These are phyloP conservation scores for Orbicella faveolata DNA, from an alignment of 64 coral and sea anemone species.

Conservation along the genomic window DNA sequence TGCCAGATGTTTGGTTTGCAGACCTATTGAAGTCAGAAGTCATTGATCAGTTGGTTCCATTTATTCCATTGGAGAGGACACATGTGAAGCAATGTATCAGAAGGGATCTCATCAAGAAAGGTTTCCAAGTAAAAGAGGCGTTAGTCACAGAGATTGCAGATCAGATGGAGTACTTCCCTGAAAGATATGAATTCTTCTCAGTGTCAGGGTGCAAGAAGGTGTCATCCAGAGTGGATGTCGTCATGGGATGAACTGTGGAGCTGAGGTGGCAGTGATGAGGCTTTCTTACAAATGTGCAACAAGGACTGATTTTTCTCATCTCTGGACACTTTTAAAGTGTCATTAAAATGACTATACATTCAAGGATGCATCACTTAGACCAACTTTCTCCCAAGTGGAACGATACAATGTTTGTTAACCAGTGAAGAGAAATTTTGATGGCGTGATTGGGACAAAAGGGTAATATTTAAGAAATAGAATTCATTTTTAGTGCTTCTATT, in stretches of 20 bases:
- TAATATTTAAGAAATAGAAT: too few relatives aligned
- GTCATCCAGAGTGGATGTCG: constrained; percentile 86
- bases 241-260: constrained; percentile 41
- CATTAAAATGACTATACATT: background rate
- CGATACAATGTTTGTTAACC: too few relatives aligned
- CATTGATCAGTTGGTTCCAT: constrained; percentile 80
- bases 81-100: constrained; percentile 86
- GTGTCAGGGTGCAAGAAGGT: constrained; percentile 90
- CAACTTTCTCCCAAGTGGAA: too few relatives aligned
- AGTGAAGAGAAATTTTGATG: too few relatives aligned
- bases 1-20: constrained; percentile 58
- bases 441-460: too few relatives aligned
- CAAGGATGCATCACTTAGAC: too few relatives aligned
- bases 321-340: background rate
- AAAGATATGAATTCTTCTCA: constrained; percentile 67
- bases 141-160: constrained; percentile 64
- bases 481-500: too few relatives aligned
- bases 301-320: background rate
- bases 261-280: background rate
- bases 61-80: constrained; percentile 75
- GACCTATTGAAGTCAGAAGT: constrained; percentile 72
- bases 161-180: constrained; percentile 80
- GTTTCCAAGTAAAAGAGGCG: constrained; percentile 37
- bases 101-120: constrained; percentile 62
- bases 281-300: background rate